phyloP scores from a whole-genome alignment of 1,140 invertebrate species.

The Drosophila sp. region DNA sequence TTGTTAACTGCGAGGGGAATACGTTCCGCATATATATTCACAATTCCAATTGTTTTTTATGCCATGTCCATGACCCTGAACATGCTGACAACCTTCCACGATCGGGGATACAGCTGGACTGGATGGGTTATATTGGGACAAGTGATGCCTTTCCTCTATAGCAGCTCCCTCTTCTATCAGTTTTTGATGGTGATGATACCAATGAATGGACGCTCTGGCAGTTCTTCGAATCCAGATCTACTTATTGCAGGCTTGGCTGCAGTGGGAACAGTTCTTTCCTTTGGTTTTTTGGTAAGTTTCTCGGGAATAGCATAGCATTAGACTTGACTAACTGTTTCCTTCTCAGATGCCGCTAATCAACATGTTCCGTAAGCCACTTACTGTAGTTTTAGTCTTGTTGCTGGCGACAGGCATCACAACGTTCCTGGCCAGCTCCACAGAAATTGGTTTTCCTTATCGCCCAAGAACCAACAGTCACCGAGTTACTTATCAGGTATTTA shows the following conservation, averaged over 20 bases:
- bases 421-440: conserved; percentile 87
- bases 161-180: conserved; percentile 87
- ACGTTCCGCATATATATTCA: conserved; percentile 53
- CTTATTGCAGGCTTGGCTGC: conserved; percentile 84
- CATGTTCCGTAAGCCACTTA: conserved; percentile 47
- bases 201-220: conserved; percentile 88
- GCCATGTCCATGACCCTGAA: conserved; percentile 37
- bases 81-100: conserved; percentile 46
- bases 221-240: conserved; percentile 87
- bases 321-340: not conserved
- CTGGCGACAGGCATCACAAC: conserved; percentile 85
- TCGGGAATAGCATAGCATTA: no score
- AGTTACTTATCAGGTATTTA: conserved; percentile 86
- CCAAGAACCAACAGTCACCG: conserved; percentile 88
- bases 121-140: conserved; percentile 85
- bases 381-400: conserved; percentile 70
- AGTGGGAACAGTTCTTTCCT: conserved; percentile 68
- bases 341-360: conserved; percentile 38
- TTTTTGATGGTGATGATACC: conserved; percentile 88
- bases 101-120: conserved; percentile 86
- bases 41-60: conserved; percentile 55
- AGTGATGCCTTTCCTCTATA: conserved; percentile 83
- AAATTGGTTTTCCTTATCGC: conserved; percentile 90
- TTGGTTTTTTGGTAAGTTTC: conserved; percentile 57
- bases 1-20: conserved; percentile 31